phyloP scores from a whole-genome alignment of 2,888 invertebrate species.

The Steinernema carpocapsae region DNA sequence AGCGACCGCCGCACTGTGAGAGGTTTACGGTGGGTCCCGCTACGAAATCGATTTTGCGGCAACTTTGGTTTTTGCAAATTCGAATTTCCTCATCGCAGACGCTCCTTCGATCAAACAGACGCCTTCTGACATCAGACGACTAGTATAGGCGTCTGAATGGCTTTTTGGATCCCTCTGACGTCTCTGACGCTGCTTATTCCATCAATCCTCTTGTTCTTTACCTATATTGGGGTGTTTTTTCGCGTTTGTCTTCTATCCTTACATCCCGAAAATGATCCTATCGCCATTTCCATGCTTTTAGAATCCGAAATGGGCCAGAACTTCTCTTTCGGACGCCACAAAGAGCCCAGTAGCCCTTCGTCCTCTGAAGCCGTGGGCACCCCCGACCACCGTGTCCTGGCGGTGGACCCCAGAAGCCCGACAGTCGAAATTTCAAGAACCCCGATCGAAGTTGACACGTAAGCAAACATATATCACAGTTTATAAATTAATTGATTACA shows the following conservation, averaged over 20 bases:
- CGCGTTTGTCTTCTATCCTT: neutral
- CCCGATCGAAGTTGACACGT: conserved; percentile 19
- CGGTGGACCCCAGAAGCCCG: neutral
- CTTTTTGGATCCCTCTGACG: neutral
- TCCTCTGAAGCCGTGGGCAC: too few species aligned
- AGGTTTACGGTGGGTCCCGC: too few species aligned
- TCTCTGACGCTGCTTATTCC: neutral
- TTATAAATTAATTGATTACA: neutral
- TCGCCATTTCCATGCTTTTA: neutral
- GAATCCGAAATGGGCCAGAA: neutral
- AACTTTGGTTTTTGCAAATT: too few species aligned
- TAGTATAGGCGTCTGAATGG: neutral
- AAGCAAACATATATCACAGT: neutral
- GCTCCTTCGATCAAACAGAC: neutral
- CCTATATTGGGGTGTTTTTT: neutral
- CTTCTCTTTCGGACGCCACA: neutral
- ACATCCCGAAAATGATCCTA: neutral
- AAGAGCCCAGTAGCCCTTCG: too few species aligned
- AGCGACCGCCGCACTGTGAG: too few species aligned
- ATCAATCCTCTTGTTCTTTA: neutral
- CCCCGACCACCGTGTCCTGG: neutral
- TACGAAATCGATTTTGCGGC: too few species aligned
- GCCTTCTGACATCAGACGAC: neutral
- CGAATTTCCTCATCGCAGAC: too few species aligned
- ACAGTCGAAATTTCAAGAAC: conserved; percentile 12